Base-by-base conservation (phyloP, 1,140 invertebrate genomes). In the Aphaenogaster rudis region DNA sequence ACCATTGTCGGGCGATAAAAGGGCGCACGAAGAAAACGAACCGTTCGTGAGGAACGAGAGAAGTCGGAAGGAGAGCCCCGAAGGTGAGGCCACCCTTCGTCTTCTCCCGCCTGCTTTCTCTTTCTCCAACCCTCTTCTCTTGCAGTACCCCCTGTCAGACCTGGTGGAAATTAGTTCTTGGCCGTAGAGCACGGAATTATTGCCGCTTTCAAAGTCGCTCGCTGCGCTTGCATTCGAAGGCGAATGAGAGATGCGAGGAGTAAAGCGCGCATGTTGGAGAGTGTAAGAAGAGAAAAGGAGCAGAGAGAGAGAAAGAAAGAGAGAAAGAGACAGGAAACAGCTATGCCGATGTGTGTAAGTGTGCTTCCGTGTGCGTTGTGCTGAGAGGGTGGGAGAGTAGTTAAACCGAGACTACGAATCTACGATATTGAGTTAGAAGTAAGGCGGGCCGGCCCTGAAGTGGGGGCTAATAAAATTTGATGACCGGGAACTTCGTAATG, bases 401-500 rank as follows among this genome's bases (percentile, higher is more conserved):
- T 91, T 91, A 91, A 91, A 91, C 81, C 86, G 91, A 89, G 90
- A 91, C 91, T 92, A 90, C 91, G 88, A 93, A 92, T 92, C 89
- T 93, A 93, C 93, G 93, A 94, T 94, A 95, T 95, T 94, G 92
- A 94, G 93, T 94, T 94, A 91, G 92, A 93, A 93, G 91, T 88
- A 92, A 93, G 90, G 92, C 91, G 89, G 88, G 28, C 79, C 52
- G 80, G 42, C 61, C 80, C 87, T 92, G 89, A 94, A 94, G 93
- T 93, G 92, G 90, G 88, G 91, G 93, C 93, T 94, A 94, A 95
- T 94, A 94, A 94, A 94, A 95, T 94, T 94, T 94, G 93, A 95
- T 94, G 93, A 94, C 93, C 93, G 92, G 92, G 93, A 95, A 94
- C 90, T 94, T 94, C 91, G 92, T 94, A 94, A 95, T 93, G 93